Conservation (phyloP, 1,140 invertebrate genomes). For the Manduca sexta region DNA sequence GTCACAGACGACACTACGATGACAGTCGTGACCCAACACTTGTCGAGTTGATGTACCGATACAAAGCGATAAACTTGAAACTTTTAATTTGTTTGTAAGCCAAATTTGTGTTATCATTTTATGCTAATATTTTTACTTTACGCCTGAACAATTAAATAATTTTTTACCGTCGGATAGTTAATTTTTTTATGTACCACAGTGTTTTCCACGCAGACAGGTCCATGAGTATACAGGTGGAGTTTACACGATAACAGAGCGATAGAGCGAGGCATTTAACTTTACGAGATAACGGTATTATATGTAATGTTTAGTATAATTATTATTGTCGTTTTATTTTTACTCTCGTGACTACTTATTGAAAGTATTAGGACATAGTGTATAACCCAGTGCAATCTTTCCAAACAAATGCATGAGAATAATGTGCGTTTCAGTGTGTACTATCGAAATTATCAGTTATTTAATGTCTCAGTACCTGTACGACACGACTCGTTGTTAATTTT, state of each 20-base stretch:
- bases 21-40: no score
- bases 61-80: no score
- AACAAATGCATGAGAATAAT: conserved; percentile 28
- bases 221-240: no score
- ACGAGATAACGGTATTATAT: conserved; percentile 39
- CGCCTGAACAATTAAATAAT: conserved; percentile 20
- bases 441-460: conserved; percentile 21
- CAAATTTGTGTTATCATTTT: conserved; percentile 10
- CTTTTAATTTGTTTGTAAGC: no score
- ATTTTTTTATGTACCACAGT: background rate
- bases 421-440: conserved; percentile 30
- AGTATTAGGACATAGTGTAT: conserved; percentile 29
- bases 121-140: conserved; percentile 8
- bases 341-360: conserved; percentile 17
- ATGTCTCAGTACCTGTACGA: conserved; percentile 52
- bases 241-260: no score
- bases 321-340: conserved; percentile 21
- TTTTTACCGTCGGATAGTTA: background rate
- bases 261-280: conserved; percentile 57
- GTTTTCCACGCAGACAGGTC: no score
- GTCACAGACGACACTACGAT: no score
- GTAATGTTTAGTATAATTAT: conserved; percentile 22
- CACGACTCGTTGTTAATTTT: conserved; percentile 37
- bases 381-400: conserved; percentile 37
- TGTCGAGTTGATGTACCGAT: no score